Evolutionary conservation across 92 coral and sea anemone genomes (phyloP), one percentile per base, ranked within the genome.

Genomic region (Isaurus tuberculatus): DNA sequence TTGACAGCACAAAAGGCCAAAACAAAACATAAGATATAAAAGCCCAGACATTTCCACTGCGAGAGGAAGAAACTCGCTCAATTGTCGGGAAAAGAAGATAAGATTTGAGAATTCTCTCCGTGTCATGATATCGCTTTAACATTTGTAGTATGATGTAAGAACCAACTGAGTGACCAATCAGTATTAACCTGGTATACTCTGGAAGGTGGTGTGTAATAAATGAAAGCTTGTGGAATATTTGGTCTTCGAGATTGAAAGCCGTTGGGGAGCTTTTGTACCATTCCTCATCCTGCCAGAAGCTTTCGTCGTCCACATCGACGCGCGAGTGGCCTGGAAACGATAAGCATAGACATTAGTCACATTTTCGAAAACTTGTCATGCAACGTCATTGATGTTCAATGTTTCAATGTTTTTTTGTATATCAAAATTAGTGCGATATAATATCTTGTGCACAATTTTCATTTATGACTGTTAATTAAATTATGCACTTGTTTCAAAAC

Each of bases 21-120:
- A 91, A 94, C 29, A 97, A 20, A 88, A 94, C 89, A 63, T 88
- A 93, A 42, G 97, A 92, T 30, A 89, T 90, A 36, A 93, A 92
- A 74, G 92, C 89, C 90, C 98, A 95, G 31, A 97, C 83, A 67
- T 91, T 92, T n/a, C 99, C 99, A 60, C 93, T 92, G 23, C 98
- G 99, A 11, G 99, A 95, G 22, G 92, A 85, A 53, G 91, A 92
- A 40, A 97, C 92, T 36, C 92, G 89, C 79, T 97, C 99, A 33
- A 97, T 97, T 37, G 99, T 93, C n/a, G 99, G 99, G 80, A 97
- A 97, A 29, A 97, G 88, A 8, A 97, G 86, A 72, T 94, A 86
- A 1, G 95, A 93, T 74, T 94, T 94, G 43, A 95, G 67, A 55
- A 97, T 93, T 73, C 93, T 91, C 26, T 85, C 88, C 17, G 85